Conservation (phyloP, 2,888 invertebrate species). For the Dasypogon diadema region DNA sequence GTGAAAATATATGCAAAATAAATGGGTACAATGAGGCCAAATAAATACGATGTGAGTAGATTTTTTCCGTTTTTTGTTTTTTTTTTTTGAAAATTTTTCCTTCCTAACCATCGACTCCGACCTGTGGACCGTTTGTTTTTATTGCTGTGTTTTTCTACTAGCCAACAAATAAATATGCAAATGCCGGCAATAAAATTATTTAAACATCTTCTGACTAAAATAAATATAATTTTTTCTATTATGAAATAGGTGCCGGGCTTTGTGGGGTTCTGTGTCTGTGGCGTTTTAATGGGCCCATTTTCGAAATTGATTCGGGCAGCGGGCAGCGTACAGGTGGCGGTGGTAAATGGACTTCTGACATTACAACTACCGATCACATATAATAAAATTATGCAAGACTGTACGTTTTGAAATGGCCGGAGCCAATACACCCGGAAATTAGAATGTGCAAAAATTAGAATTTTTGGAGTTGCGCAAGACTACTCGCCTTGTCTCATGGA, state of each 20-base stretch:
- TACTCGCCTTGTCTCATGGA: no score
- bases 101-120: not conserved
- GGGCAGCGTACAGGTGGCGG: not conserved
- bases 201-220: not conserved
- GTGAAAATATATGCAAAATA: constrained; percentile 70
- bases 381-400: not conserved
- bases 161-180: not conserved
- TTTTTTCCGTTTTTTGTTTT: not conserved
- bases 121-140: not conserved
- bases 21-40: constrained; percentile 71
- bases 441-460: no score
- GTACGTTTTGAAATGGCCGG: not conserved
- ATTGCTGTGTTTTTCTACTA: not conserved
- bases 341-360: not conserved
- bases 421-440: not conserved
- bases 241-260: not conserved
- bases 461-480: no score
- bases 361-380: not conserved
- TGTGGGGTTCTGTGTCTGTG: not conserved
- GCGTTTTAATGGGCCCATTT: not conserved
- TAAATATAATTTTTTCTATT: not conserved
- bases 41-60: constrained; percentile 70
- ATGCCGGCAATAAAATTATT: not conserved
- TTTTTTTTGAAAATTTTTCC: not conserved
- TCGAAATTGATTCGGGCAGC: not conserved